Evolutionary conservation across 1,140 invertebrate genomes (phyloP), one percentile per base, ranked within the genome.

Genomic region (Leptestheria dahalacensis): DNA sequence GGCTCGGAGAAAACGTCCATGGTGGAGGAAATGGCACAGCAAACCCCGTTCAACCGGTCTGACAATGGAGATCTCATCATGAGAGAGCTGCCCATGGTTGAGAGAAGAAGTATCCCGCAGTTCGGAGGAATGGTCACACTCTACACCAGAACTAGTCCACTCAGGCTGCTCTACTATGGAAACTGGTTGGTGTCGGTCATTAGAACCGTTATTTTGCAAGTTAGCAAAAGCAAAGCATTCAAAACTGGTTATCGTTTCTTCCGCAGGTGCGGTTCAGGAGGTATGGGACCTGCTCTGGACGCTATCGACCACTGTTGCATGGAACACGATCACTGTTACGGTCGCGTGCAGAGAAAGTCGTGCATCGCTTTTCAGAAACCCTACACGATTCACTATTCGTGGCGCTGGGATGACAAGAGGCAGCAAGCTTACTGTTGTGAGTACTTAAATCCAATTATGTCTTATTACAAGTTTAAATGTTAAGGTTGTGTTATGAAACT

Each of bases 81-180:
- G 3, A 26, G 51, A 48, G 58, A 60, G 21, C 29, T 60, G 48
- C 58, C 58, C 15, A 60, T 60, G 47, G 49, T 60, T 23, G 58
- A 53, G 18, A 25, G 58, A 12, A 23, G 58, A 24, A 60, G 58
- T 29, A 60, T 60, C 33, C 58, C 58, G 3, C 58, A 60, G 28
- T 60, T 60, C 48, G 58, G 58, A 11, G 51, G 51, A 33, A 60
- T 60, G 58, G 58, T 60, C 15, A 60, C 48, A 11, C 50, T 60
- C 9, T 60, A 60, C 58, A 60, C 58, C 18, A 48, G 58, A n/a
- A 29, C 49, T n/a, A 60, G 51, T 21, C 58, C 58, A 1, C 33
- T 60, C 15, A 48, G 58, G 18, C 51, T 60, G 9, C 49, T 60
- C 24, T 60, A 52, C 25, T 60, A 60, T 29, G 58, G 58, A 29